Conservation (phyloP, 2,113 vertebrate species). For the Pedetes capensis region DNA sequence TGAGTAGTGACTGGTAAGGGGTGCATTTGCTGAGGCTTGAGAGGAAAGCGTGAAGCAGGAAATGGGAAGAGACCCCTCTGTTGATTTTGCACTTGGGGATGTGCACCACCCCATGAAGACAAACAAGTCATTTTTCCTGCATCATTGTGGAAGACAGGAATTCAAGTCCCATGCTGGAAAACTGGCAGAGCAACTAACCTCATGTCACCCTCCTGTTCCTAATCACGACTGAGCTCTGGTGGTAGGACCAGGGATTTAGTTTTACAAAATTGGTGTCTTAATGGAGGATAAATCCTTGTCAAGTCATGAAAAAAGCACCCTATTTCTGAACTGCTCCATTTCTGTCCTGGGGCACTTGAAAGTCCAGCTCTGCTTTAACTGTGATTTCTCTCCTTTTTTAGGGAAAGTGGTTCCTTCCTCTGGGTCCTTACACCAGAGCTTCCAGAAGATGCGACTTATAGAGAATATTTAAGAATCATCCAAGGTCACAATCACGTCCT, state of each 20-base stretch:
- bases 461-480: background rate
- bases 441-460: background rate
- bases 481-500: background rate
- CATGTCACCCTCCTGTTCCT: accelerated
- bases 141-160: accelerated
- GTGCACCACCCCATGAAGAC: background rate
- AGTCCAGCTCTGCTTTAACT: background rate
- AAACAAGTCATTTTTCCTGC: accelerated
- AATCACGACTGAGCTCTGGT: background rate
- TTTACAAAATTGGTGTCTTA: background rate
- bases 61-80: background rate
- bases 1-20: background rate
- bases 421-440: background rate
- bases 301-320: accelerated
- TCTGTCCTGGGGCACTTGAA: background rate
- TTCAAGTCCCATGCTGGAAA: background rate
- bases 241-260: background rate
- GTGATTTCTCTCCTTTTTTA: background rate
- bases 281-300: background rate
- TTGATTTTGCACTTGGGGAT: background rate
- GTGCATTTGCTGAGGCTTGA: background rate
- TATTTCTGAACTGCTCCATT: background rate
- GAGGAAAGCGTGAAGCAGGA: background rate
- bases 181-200: no score
- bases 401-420: background rate